Conservation (phyloP, 2,888 invertebrate species). For the Ectemnius lituratus region DNA sequence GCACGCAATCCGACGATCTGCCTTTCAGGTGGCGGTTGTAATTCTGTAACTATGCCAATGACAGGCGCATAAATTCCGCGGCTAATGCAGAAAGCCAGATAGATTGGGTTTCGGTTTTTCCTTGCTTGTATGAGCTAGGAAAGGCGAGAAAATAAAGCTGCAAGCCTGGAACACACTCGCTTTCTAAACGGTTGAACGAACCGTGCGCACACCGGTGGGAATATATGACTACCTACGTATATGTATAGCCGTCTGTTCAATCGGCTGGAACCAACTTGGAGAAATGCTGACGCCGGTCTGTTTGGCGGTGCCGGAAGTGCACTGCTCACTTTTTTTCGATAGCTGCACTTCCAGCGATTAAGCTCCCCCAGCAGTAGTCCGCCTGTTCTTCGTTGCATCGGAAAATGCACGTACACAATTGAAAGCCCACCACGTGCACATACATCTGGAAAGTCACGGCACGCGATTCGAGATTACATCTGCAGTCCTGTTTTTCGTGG, state of each 20-base stretch:
- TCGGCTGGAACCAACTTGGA: conserved; percentile 48
- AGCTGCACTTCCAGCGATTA: not conserved
- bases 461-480: not conserved
- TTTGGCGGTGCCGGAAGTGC: conserved; percentile 29
- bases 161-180: conserved; percentile 44
- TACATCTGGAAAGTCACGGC: not conserved
- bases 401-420: not conserved
- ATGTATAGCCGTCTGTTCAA: conserved; percentile 28
- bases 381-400: conserved; percentile 6
- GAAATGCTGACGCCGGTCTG: conserved; percentile 39
- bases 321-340: conserved; percentile 4
- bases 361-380: not conserved
- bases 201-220: conserved; percentile 34
- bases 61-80: conserved; percentile 8
- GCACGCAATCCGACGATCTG: not conserved
- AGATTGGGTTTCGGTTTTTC: conserved; percentile 52
- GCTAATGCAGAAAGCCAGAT: conserved; percentile 7
- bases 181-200: conserved; percentile 63
- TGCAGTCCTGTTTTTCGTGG: not conserved
- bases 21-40: not conserved
- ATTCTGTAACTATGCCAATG: conserved; percentile 1
- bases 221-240: conserved; percentile 11
- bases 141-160: conserved; percentile 57
- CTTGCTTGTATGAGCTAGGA: conserved; percentile 36
- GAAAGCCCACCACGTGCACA: no score